Conservation (phyloP, 1,140 invertebrate genomes). For the Parasteatoda tepidariorum region DNA sequence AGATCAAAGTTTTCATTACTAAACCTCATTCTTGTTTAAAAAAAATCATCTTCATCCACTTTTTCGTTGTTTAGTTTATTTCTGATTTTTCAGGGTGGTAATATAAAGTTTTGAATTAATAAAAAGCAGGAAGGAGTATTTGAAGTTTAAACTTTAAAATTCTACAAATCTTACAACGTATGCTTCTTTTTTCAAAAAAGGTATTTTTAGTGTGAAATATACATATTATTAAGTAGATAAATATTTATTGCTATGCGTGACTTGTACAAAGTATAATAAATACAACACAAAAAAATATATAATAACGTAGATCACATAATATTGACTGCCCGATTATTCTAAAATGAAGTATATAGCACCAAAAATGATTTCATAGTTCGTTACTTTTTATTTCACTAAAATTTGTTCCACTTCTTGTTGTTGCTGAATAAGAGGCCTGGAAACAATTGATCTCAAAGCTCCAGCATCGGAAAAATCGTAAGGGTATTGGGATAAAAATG, state of each 20-base stretch:
- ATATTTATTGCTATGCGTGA: neutral
- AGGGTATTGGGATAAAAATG: slow-evolving; percentile 44
- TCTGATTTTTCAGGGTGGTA: neutral
- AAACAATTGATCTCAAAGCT: neutral
- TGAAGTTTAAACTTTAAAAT: neutral
- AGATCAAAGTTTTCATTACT: neutral
- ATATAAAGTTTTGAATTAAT: too few relatives aligned
- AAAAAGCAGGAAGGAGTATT: too few relatives aligned
- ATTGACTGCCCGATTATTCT: neutral
- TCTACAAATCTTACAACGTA: neutral
- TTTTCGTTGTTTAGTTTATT: neutral
- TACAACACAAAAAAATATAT: neutral
- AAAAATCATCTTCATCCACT: neutral
- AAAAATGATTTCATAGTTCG: neutral
- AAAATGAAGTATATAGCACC: neutral
- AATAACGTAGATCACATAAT: neutral
- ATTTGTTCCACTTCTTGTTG: slow-evolving; percentile 53
- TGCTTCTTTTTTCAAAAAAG: neutral
- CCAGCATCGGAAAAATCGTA: slow-evolving; percentile 13
- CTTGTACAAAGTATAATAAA: neutral
- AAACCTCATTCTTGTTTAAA: neutral
- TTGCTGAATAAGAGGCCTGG: slow-evolving; percentile 18
- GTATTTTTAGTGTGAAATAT: neutral
- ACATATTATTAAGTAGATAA: neutral
- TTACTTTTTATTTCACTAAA: slow-evolving; percentile 41